Percentiles rank a stretch among this genome's conserved stretches.
Conservation (phyloP, 2,113 vertebrate genomes). For the Hymenochirus boettgeri region DNA sequence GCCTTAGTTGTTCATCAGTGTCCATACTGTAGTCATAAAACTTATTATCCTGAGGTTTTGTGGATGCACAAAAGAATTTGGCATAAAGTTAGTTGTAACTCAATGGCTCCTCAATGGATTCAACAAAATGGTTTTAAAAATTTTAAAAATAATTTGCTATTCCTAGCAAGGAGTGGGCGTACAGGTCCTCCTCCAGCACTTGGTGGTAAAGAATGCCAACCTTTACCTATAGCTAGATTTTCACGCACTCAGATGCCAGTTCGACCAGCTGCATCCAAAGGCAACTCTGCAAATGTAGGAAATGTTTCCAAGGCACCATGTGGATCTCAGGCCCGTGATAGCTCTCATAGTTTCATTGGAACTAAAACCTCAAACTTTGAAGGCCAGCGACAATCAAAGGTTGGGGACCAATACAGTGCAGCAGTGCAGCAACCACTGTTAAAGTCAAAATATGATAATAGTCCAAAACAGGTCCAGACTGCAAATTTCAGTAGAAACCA, state of each 20-base stretch:
- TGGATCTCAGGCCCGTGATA: slow-evolving; percentile 50
- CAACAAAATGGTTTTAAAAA: slow-evolving; percentile 67
- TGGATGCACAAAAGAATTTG: slow-evolving; percentile 92
- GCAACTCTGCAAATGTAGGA: slow-evolving; percentile 46
- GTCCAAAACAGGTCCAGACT: slow-evolving; percentile 57
- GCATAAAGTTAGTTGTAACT: slow-evolving; percentile 81
- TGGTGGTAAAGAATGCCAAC: slow-evolving; percentile 82
- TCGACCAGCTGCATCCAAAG: slow-evolving; percentile 49
- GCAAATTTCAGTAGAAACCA: slow-evolving; percentile 59
- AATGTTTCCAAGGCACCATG: slow-evolving; percentile 42
- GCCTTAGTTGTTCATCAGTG: slow-evolving; percentile 76
- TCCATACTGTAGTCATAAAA: slow-evolving; percentile 85
- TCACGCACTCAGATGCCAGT: slow-evolving; percentile 74
- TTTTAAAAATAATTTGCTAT: slow-evolving; percentile 63
- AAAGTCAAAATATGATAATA: slow-evolving; percentile 62
- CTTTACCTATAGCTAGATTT: slow-evolving; percentile 66
- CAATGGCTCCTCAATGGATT: slow-evolving; percentile 76
- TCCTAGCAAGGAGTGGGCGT: slow-evolving; percentile 67
- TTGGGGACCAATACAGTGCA: slow-evolving; percentile 50
- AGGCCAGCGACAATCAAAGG: slow-evolving; percentile 56
- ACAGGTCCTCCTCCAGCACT: slow-evolving; percentile 85
- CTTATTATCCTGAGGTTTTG: slow-evolving; percentile 86
- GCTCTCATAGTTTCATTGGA: slow-evolving; percentile 36
- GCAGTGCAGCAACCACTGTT: slow-evolving; percentile 46
- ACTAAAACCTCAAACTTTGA: slow-evolving; percentile 46